Evolutionary conservation across 2,888 invertebrate genomes (phyloP).

Genomic region (Thysanoteuthis rhombus): DNA sequence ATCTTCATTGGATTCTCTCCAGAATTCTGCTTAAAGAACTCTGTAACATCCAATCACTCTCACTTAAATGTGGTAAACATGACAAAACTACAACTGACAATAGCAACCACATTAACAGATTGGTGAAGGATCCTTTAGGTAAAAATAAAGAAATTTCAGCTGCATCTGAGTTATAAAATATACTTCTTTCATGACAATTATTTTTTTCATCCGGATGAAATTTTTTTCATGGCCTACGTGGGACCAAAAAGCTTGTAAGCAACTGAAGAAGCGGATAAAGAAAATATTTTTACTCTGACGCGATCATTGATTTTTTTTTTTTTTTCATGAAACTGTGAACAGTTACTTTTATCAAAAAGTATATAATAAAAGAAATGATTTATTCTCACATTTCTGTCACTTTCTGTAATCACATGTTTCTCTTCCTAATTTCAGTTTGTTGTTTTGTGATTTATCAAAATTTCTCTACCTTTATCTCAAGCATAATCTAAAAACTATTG

Average conservation of each 20-base stretch:
- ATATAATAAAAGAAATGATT: no score
- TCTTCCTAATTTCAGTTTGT: background rate
- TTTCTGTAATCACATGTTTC: background rate
- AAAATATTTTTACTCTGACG: no score
- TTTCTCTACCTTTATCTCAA: no score
- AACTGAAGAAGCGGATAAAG: no score
- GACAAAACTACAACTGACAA: background rate
- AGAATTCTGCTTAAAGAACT: background rate
- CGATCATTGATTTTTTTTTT: no score
- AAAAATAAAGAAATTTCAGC: background rate
- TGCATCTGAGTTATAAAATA: background rate
- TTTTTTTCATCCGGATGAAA: background rate
- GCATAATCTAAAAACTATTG: background rate
- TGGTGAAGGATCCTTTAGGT: background rate
- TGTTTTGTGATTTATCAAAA: background rate
- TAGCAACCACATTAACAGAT: background rate
- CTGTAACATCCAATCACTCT: background rate
- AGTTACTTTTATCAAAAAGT: background rate
- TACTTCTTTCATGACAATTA: background rate
- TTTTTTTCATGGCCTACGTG: no score
- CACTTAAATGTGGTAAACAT: background rate
- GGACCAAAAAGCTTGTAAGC: no score
- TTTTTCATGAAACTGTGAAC: background rate
- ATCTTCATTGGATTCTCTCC: constrained; percentile 12
- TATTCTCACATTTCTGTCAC: background rate